Base-by-base conservation (phyloP, 2,797 vertebrate species). In the Syngnathus acus region DNA sequence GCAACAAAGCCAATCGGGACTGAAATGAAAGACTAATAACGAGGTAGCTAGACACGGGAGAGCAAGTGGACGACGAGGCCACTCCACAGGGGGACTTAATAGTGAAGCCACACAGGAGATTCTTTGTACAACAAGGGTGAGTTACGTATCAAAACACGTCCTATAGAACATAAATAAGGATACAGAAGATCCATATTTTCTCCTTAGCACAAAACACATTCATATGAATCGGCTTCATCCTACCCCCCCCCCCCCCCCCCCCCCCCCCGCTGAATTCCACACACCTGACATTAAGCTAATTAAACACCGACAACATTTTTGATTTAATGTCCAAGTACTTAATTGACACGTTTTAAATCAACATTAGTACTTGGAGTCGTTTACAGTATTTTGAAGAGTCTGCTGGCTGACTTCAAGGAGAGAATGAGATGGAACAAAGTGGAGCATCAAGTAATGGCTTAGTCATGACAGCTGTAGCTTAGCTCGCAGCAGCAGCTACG, bases 11-110 rank as follows among this genome's bases (percentile, higher is more conserved):
- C 5, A 16, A 23, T 57, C 54, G 11, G 23, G 23, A 57, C 13
- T 57, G 54, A 57, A 57, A 57, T 57, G 26, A 57, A 57, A 37
- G 26, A 57, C 26, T 32, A 57, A 57, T 13, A 57, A 37, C 54
- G 13, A 32, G 23, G 1, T 16, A 16, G 53, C 23, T 21, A 55
- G 54, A 57, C 23, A 14, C 14, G 10, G 54, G 54, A 32, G 23
- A 57, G 26, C 23, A 16, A 57, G 54, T 37, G 54, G 54, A 57
- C 54, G 54, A 57, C 23, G 26, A 32, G 23, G 26, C 26, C 54
- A 57, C 54, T 14, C 9, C 50, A n/a, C 4, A 1, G 50, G 50
- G 50, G 13, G 23, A 37, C 14, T 37, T 57, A 11, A 54, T 21
- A 54, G 21, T 54, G 53, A 54, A 13, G 53, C 53, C 53, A 54